Percentiles rank a stretch among this genome's conserved stretches.
Conservation (phyloP, 2,797 vertebrate species). For the Loris lydekkerianus region DNA sequence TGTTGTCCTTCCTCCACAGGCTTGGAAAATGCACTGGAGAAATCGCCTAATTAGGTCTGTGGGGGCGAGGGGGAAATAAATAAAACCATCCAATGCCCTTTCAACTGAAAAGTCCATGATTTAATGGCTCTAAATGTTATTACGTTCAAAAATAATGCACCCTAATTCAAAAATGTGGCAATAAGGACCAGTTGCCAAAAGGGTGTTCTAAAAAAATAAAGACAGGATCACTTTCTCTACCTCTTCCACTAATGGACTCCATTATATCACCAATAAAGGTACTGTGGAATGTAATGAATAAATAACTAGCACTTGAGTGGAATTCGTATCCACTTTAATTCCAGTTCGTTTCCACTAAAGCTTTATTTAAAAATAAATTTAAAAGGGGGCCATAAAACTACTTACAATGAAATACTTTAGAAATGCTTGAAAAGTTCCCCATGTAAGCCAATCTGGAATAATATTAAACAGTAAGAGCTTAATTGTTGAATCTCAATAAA, state of each 20-base stretch:
- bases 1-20: not conserved
- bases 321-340: slow-evolving; percentile 74
- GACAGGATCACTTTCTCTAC: not conserved
- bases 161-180: slow-evolving; percentile 59
- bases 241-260: slow-evolving; percentile 70
- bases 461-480: slow-evolving; percentile 38
- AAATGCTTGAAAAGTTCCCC: slow-evolving; percentile 60
- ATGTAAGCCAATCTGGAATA: not conserved
- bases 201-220: slow-evolving; percentile 60
- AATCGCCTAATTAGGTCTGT: slow-evolving; percentile 25
- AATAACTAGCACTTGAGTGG: slow-evolving; percentile 71
- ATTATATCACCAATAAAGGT: slow-evolving; percentile 66
- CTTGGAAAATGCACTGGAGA: slow-evolving; percentile 41
- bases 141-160: slow-evolving; percentile 55
- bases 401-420: slow-evolving; percentile 56
- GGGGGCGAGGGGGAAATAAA: not conserved
- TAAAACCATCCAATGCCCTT: not conserved
- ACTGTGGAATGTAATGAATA: slow-evolving; percentile 76
- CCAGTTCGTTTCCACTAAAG: slow-evolving; percentile 68
- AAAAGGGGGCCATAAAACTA: not conserved
- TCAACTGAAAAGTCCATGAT: slow-evolving; percentile 49
- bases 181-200: slow-evolving; percentile 53
- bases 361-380: slow-evolving; percentile 68
- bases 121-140: slow-evolving; percentile 64
- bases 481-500: not conserved